phyloP scores from a whole-genome alignment of 2,797 vertebrate species.

The Gadopsis marmoratus region DNA sequence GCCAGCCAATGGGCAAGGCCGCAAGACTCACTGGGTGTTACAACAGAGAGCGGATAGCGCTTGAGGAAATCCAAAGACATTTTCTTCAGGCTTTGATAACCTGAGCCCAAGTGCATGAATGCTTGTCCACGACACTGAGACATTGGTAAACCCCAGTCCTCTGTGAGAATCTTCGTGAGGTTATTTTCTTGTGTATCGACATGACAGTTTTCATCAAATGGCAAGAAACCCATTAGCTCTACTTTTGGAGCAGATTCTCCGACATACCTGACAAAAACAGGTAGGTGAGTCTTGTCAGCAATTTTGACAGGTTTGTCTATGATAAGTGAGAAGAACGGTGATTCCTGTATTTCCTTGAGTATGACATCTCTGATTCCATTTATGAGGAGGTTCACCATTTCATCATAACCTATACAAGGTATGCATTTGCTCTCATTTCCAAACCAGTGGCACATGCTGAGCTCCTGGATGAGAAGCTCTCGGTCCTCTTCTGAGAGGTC shows the following conservation, averaged over 20 bases:
- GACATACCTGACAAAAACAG: constrained; percentile 92
- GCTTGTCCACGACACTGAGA: constrained; percentile 95
- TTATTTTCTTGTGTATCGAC: constrained; percentile 87
- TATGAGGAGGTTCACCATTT: constrained; percentile 89
- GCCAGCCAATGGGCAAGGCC: constrained; percentile 94
- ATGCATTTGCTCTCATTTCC: constrained; percentile 57
- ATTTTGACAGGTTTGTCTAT: constrained; percentile 91
- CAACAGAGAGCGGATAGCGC: constrained; percentile 91
- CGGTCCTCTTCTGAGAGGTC: constrained; percentile 78
- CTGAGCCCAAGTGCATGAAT: constrained; percentile 90
- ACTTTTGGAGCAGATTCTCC: constrained; percentile 92
- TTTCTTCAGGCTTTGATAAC: constrained; percentile 92
- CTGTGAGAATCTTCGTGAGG: constrained; percentile 89
- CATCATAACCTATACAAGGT: constrained; percentile 71
- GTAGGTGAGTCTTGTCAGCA: constrained; percentile 87
- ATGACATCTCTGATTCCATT: constrained; percentile 90
- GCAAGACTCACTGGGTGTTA: constrained; percentile 93
- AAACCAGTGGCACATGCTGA: constrained; percentile 84
- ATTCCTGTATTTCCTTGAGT: constrained; percentile 91
- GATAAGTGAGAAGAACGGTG: constrained; percentile 94
- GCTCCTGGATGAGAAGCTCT: constrained; percentile 80
- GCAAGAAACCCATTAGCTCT: constrained; percentile 93
- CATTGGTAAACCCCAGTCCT: constrained; percentile 96
- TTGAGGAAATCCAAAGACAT: constrained; percentile 91
- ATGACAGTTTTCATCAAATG: constrained; percentile 82